phyloP scores from a whole-genome alignment of 2,888 invertebrate genomes.

The Loripinus fragilis region DNA sequence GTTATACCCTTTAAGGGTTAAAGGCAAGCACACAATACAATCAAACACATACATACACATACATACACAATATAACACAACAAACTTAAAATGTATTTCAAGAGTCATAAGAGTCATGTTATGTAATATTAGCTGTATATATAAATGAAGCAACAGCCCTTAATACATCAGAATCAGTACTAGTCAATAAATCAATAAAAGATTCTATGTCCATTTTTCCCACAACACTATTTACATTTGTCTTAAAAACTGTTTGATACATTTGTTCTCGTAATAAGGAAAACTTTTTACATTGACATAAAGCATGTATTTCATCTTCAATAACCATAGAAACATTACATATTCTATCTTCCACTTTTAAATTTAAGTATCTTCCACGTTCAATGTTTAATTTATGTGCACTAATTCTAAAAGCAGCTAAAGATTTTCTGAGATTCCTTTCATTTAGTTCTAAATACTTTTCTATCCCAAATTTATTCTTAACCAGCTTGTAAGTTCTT shows the following conservation, averaged over 20 bases:
- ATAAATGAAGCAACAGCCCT: background rate
- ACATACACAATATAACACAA: no score
- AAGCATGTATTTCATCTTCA: background rate
- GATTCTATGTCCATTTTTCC: background rate
- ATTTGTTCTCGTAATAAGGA: background rate
- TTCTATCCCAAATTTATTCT: background rate
- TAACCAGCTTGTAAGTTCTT: background rate
- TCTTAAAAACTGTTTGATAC: background rate
- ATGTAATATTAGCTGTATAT: background rate
- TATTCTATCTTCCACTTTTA: background rate
- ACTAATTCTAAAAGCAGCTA: constrained; percentile 2
- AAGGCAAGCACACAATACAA: no score
- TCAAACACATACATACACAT: no score
- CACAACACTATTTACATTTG: background rate
- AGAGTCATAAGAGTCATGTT: background rate
- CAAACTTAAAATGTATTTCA: no score
- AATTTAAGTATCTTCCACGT: background rate
- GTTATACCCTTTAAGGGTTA: no score
- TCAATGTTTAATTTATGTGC: background rate
- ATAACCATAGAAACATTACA: background rate
- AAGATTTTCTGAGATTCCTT: background rate
- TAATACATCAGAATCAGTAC: background rate
- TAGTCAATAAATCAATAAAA: background rate
- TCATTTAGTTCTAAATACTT: background rate
- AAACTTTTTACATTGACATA: background rate